phyloP scores from a whole-genome alignment of 2,113 vertebrate genomes.

The Sceloporus undulatus region DNA sequence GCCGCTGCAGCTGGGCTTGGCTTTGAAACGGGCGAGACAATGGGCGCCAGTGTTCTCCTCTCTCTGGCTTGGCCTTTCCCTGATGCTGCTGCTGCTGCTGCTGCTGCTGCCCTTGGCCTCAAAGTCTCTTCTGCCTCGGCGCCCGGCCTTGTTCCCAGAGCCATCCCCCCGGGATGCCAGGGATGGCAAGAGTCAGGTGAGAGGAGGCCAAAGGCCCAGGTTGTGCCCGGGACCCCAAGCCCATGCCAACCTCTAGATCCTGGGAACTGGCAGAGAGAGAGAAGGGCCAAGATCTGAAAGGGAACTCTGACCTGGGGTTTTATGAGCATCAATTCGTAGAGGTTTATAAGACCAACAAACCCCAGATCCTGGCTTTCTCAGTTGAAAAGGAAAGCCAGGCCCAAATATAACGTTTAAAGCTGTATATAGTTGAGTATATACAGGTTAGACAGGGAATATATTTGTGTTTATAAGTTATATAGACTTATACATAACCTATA shows the following conservation, averaged over 20 bases:
- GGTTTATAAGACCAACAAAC: no score
- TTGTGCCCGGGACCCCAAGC: conserved; percentile 33
- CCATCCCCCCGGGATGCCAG: conserved; percentile 79
- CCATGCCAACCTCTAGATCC: conserved; percentile 36
- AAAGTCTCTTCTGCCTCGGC: conserved; percentile 89
- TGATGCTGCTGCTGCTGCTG: no score
- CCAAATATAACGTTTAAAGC: no score
- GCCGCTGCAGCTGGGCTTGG: conserved; percentile 83
- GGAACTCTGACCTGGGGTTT: no score
- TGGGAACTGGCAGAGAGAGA: neutral
- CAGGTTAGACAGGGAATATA: no score
- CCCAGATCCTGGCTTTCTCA: no score
- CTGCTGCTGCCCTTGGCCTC: conserved; percentile 80
- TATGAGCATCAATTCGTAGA: no score
- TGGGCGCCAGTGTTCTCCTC: conserved; percentile 82
- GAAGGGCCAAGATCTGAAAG: no score
- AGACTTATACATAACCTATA: no score
- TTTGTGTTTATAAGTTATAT: no score
- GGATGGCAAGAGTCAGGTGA: conserved; percentile 87
- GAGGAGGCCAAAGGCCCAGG: conserved; percentile 69
- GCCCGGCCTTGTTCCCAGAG: conserved; percentile 87
- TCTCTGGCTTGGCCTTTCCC: no score
- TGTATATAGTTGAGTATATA: no score
- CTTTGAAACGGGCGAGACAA: conserved; percentile 86
- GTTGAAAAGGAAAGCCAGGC: neutral